Conservation (phyloP, 1,140 invertebrate species). For the Physella acuta region DNA sequence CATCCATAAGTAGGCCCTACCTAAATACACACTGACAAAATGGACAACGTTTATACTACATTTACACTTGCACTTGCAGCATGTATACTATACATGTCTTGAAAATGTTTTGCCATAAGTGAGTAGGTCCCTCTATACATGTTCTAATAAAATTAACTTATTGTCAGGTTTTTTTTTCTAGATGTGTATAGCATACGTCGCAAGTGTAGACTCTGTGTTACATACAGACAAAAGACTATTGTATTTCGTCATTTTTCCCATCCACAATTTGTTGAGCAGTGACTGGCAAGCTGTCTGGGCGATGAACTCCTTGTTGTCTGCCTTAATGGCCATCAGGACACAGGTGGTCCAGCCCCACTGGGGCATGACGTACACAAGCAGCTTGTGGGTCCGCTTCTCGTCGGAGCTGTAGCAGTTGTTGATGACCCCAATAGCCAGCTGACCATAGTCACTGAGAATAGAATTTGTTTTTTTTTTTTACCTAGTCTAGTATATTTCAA, state of each 20-base stretch:
- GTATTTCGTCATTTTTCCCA: constrained; percentile 52
- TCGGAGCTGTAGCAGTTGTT: constrained; percentile 56
- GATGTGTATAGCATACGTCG: no score
- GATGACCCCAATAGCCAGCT: constrained; percentile 53
- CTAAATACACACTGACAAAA: no score
- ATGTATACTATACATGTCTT: no score
- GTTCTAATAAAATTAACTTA: no score
- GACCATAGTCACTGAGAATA: constrained; percentile 47
- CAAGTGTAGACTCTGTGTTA: no score
- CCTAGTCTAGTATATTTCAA: not conserved
- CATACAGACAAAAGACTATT: no score
- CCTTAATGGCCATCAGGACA: constrained; percentile 53
- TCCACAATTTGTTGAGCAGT: constrained; percentile 58
- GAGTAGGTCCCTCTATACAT: no score
- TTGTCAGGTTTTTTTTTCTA: no score
- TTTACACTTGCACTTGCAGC: no score
- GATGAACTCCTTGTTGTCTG: constrained; percentile 57
- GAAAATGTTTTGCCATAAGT: no score
- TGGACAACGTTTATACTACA: no score
- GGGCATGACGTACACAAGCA: constrained; percentile 47
- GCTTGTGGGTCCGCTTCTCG: constrained; percentile 51
- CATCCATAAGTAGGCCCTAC: no score
- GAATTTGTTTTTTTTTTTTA: not conserved
- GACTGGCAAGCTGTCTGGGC: constrained; percentile 57
- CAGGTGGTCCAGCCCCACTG: constrained; percentile 55